Base-by-base conservation (phyloP, 30 jellyfish, hydroid and myxozoan species). In the Hydra vulgaris region DNA sequence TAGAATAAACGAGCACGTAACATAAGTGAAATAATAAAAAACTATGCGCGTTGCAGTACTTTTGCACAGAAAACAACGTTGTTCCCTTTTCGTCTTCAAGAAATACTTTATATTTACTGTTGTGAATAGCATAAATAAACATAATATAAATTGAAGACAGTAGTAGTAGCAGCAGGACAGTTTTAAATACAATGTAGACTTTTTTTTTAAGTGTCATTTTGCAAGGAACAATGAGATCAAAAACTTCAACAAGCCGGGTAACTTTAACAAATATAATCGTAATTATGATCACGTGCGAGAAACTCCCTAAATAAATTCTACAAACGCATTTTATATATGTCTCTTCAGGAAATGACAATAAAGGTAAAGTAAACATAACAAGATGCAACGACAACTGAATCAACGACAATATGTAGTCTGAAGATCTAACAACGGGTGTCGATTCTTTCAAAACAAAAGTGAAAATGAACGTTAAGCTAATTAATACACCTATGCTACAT, bases 351-450 rank as follows among this genome's bases (percentile, higher is more conserved):
- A 71, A 23, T 27, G 79, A 15, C 53, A 71, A 1, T 0, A 71
- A 7, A 12, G 79, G 79, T 12, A 53, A 23, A 17, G 7, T 12
- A 71, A 23, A 71, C 53, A 17, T 15, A 20, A 71, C 20, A 20
- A 71, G 53, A 20, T 71, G 79, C 25, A 71, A 15, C 20, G 20
- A 0, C 21, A 71, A 15, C 7, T 71, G 79, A 23, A 20, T 20
- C 5, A 71, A 71, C 5, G 79, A 71, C 27, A 71, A 27, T 23
- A 15, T 27, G 27, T 23, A 27, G 27, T 71, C 20, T 0, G 79
- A 71, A 23, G 79, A 71, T 17, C 79, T 17, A 12, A 71, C 79
- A 20, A 71, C 26, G 18, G 79, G 79, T 1, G 79, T 71, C 53
- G 17, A 23, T 7, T 20, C 20, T 27, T 71, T 17, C 5, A 15